Base-by-base conservation (phyloP, 2,888 invertebrate species). In the Agriopis marginaria region DNA sequence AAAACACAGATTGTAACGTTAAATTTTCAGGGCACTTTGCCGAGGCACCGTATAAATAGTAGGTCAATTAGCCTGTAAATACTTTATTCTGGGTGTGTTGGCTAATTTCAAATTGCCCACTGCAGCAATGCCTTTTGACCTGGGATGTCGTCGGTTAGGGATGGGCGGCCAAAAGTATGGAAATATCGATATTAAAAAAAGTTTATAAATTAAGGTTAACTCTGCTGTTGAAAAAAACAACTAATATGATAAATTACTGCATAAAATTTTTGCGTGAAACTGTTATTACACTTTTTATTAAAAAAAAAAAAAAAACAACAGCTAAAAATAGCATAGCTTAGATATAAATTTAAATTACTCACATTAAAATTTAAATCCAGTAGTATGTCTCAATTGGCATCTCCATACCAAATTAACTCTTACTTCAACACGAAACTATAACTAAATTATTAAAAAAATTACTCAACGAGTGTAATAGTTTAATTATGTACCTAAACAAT, bases 71-170 rank as follows among this genome's bases (percentile, higher is more conserved):
- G 78, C 69, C 70, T 77, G 82, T 88, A 79, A 83, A 88, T 89
- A 85, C 83, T 89, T 88, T 82, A 89, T 87, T 78, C 74, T 77
- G 79, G 75, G 66, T 75, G 70, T 75, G 76, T 67, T 65, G 66
- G 80, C 87, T 88, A 88, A 89, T 89, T 89, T 84, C 74, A 77
- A 88, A 89, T 90, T 89, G 86, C 83, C 84, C 79, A 82, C 85
- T 82, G 89, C 86, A 88, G 81, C 84, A 49, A 32, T 49, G 51
- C 85, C 78, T 79, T 85, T 85, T 84, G 83, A 85, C 79, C 78
- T 82, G 79, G 79, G 77, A 10, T 56, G 55, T 56, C 42, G 42
- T 42, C 14, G 10, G 42, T 6, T 56, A 17, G 55, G 42, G 42
- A 56, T 44, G 55, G 9, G 14, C n/a, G 2, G n/a, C 1, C 6